Base-by-base conservation (phyloP, 2,797 vertebrate species). In the Tenualosa thibaudeaui region DNA sequence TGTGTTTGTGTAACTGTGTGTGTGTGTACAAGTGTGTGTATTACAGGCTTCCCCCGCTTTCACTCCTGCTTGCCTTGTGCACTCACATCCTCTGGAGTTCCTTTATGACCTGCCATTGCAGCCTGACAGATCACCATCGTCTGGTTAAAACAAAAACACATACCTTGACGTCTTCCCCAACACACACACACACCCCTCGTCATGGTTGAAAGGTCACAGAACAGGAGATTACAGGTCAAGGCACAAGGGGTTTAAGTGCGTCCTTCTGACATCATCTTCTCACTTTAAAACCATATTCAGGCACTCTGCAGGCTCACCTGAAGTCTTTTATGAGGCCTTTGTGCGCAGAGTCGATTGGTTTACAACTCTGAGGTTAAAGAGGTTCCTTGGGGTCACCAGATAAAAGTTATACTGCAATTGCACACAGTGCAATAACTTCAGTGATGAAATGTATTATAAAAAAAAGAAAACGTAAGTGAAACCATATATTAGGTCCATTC, bases 351-450 rank as follows among this genome's bases (percentile, higher is more conserved):
- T 75, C 68, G 31, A 75, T 78, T 78, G 19, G 40, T 78, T 78
- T 56, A 51, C 81, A 82, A 22, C 71, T 78, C 71, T 46, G 22
- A 46, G 71, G 71, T 46, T 78, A 78, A 46, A 78, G 71, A 78
- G 40, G 71, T 78, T 15, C 71, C 40, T 10, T 17, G 2, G 68
- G 37, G 68, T 75, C 17, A 75, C 68, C 68, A 22, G 37, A 75
- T 75, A 43, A 75, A 75, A 75, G 68, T 43, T 5, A 43, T 43
- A 75, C 68, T 43, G 71, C 71, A 46, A 78, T 5, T 17, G 17
- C 71, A 46, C 37, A 17, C 15, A 40, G 65, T 71, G 15, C 26
- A 78, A 8, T 19, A 40, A 5, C 19, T 78, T 43, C 71, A 46
- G 71, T 19, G 71, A 5, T 7, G 19, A 46, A 15, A 78, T 46